A percentile compares a stretch with the other conserved stretches of the same genome.
These are phyloP conservation scores for Patiria miniata DNA, from an alignment of 35 echinoderm and acorn worm genomes.

Conservation along the genomic window DNA sequence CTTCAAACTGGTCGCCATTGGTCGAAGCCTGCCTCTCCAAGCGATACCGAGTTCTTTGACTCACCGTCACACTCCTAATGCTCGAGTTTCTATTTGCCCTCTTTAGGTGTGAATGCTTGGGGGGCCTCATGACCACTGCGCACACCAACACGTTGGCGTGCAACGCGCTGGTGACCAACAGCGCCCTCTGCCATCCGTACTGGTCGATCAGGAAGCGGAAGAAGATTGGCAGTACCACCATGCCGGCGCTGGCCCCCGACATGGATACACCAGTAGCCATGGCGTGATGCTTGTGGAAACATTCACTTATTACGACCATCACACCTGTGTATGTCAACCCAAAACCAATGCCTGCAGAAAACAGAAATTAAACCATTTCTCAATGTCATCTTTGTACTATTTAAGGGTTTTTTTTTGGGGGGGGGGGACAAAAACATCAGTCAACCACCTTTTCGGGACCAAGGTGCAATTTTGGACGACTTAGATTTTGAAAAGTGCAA, in stretches of 20 bases:
- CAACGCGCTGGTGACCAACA: conserved; percentile 32
- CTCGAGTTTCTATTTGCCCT: background rate
- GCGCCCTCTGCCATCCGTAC: conserved; percentile 44
- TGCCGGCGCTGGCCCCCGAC: conserved; percentile 32
- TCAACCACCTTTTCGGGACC: background rate
- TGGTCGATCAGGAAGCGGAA: conserved; percentile 26
- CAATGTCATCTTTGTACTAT: too few species aligned
- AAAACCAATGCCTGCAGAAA: conserved; percentile 40
- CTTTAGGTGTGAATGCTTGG: background rate
- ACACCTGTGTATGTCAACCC: conserved; percentile 23
- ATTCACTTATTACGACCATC: conserved; percentile 5
- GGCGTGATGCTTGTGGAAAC: conserved; percentile 45
- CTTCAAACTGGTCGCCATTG: background rate
- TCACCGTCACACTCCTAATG: background rate
- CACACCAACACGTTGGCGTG: conserved; percentile 28
- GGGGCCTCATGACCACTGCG: background rate
- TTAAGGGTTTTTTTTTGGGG: too few species aligned
- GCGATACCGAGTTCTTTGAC: background rate
- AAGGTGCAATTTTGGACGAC: background rate
- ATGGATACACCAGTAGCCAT: conserved; percentile 47
- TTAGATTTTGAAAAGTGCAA: background rate
- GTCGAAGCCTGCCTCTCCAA: background rate
- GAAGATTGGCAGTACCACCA: conserved; percentile 44
- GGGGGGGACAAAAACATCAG: background rate
- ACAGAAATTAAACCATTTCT: conserved; percentile 5